Base-by-base conservation (phyloP, 2,888 invertebrate genomes). In the Nemoura dubitans region DNA sequence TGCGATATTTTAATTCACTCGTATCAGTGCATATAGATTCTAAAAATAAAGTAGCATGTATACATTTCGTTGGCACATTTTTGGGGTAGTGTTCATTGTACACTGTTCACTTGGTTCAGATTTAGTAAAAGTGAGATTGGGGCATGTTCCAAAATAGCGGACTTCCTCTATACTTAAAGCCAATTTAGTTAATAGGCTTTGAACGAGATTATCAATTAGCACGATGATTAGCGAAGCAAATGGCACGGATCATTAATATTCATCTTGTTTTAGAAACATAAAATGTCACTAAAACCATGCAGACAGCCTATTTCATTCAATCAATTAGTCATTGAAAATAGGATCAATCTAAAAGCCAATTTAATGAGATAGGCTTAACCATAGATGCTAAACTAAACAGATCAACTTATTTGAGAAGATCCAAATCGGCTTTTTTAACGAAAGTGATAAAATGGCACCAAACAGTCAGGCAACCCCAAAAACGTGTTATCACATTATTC, bases 121-220 rank as follows among this genome's bases (percentile, higher is more conserved):
- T 36, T 36, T 10, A 3, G 36, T 36, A 36, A 36, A 36, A 36
- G 36, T 36, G 36, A 3, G 36, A 6, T 36, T 36, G 3, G 36
- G 59, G 59, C 59, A 21, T 21, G 59, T 59, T 59, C 21, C 2
- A 59, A 59, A 59, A 59, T 59, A 78, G 78, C 28, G 10, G 27
- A 21, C 26, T 78, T 28, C 78, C 78, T 78, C 78, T 78, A 81
- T 81, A 81, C 81, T 30, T 81, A 81, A 5, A 81, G 28, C 81
- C 81, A 81, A 81, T 81, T 36, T 81, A 81, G 29, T 81, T 81
- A 30, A 81, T 81, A 30, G 81, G 81, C 81, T 81, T 81, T 28
- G 28, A 30, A 81, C 81, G 28, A 30, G 81, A 81, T 81, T 81
- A 81, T 81, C 81, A 81, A 81, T 81, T 81, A 81, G 28, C 26